phyloP scores from a whole-genome alignment of 2,113 vertebrate species.

The Salvelinus sp. region DNA sequence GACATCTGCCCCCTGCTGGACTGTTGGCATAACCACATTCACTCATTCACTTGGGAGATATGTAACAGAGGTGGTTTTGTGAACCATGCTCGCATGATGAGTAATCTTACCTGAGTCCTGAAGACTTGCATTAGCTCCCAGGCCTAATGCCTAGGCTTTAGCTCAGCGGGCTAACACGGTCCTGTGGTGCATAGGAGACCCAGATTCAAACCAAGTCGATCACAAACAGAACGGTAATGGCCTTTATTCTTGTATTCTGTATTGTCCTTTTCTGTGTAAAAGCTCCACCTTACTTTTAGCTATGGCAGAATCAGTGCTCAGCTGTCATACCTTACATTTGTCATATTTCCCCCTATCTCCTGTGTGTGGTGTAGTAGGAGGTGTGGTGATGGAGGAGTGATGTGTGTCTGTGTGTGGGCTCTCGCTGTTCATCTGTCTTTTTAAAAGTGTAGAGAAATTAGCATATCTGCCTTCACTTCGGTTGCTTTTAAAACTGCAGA shows the following conservation, averaged over 20 bases:
- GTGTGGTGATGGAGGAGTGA: neutral
- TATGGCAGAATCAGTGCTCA: neutral
- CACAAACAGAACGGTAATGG: neutral
- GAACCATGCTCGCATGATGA: no score
- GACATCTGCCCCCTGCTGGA: conserved; percentile 2
- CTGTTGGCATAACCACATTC: neutral
- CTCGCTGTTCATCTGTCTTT: conserved; percentile 25
- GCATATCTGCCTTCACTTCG: conserved; percentile 34
- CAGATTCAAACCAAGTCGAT: no score
- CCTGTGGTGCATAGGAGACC: no score
- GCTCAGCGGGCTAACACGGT: no score
- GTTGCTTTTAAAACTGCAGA: conserved; percentile 10
- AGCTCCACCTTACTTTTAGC: neutral
- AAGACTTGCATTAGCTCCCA: no score
- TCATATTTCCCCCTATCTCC: neutral
- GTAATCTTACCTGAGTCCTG: no score
- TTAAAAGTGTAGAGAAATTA: conserved; percentile 32
- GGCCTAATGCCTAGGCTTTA: no score
- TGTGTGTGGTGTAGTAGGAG: neutral
- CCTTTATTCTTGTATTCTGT: neutral
- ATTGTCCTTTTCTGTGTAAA: neutral
- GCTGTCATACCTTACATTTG: neutral
- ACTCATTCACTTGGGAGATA: neutral
- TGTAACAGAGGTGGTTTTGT: no score
- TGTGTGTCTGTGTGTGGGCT: conserved; percentile 5